Conservation (phyloP, 2,113 vertebrate species). For the Phalacrocorax pelagicus region DNA sequence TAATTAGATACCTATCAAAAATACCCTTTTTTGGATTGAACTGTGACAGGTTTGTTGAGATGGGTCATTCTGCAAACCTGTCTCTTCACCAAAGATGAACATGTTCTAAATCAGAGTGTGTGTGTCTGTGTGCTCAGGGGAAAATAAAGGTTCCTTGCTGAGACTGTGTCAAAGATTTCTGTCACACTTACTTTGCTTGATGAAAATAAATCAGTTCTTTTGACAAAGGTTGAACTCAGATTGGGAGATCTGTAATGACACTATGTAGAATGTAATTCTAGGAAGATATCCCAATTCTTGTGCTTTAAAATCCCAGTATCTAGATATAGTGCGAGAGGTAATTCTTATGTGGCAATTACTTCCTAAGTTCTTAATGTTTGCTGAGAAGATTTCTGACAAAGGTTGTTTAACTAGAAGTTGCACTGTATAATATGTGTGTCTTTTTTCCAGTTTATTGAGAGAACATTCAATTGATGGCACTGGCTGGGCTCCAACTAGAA, state of each 20-base stretch:
- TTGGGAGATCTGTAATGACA: neutral
- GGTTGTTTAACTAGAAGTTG: neutral
- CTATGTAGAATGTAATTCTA: neutral
- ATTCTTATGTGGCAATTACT: neutral
- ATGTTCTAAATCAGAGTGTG: neutral
- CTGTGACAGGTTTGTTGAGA: neutral
- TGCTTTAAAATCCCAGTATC: neutral
- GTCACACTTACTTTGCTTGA: neutral
- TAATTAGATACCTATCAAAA: neutral
- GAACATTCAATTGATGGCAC: slow-evolving; percentile 98
- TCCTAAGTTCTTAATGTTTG: neutral
- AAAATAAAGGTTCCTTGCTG: neutral
- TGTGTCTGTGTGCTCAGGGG: neutral
- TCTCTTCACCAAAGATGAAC: neutral
- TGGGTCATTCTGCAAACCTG: neutral
- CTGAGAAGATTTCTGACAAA: neutral
- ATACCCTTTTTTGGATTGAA: neutral
- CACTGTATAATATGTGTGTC: neutral
- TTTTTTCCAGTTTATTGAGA: slow-evolving; percentile 87
- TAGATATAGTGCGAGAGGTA: neutral
- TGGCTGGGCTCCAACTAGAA: slow-evolving; percentile 97
- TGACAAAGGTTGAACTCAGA: neutral
- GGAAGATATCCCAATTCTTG: neutral
- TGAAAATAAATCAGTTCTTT: neutral
- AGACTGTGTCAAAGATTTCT: neutral